phyloP scores from a whole-genome alignment of 2,888 invertebrate genomes.

The Limnephilus lunatus region DNA sequence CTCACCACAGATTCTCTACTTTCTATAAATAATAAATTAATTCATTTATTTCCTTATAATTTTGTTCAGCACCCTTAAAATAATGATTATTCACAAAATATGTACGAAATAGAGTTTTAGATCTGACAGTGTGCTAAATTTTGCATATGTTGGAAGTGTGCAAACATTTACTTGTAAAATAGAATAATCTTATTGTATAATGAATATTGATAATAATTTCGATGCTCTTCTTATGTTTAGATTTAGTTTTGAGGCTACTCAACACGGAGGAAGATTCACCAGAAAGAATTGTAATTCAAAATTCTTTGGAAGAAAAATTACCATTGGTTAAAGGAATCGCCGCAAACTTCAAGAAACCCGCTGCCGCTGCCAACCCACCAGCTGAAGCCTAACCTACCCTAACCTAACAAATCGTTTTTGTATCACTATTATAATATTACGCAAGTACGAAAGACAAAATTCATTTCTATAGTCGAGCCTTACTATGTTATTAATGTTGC shows the following conservation, averaged over 20 bases:
- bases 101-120: no score
- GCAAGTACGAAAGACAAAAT: neutral
- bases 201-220: neutral
- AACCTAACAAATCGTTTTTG: neutral
- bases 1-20: no score
- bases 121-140: neutral
- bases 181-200: no score
- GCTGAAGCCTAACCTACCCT: slow-evolving; percentile 22
- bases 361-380: slow-evolving; percentile 45
- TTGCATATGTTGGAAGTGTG: neutral
- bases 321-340: slow-evolving; percentile 76
- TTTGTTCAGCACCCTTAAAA: no score
- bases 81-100: no score
- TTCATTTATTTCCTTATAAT: no score
- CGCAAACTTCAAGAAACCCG: slow-evolving; percentile 74
- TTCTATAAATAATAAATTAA: no score
- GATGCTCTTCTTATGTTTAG: slow-evolving; percentile 71
- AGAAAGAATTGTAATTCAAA: slow-evolving; percentile 75
- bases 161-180: no score
- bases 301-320: slow-evolving; percentile 74
- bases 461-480: neutral
- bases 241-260: slow-evolving; percentile 81
- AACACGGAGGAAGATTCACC: slow-evolving; percentile 74
- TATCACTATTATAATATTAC: neutral
- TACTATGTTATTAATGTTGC: neutral